Conservation (phyloP, 2,113 vertebrate species). For the Trichomycterus rosablanca region DNA sequence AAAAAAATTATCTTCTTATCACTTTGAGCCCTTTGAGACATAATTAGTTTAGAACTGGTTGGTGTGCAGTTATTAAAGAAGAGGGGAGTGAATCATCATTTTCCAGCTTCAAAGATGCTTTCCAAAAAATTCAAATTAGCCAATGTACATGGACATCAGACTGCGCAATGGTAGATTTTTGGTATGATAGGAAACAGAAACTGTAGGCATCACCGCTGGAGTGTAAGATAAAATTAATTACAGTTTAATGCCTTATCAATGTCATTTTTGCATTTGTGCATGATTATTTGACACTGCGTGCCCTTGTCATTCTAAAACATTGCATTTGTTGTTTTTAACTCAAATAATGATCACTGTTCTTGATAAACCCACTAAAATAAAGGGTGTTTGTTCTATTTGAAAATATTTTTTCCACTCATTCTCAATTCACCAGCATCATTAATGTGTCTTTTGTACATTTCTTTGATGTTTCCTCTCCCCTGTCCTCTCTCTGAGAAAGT, state of each 20-base stretch:
- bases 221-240: too few species aligned
- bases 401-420: too few species aligned
- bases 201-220: background rate
- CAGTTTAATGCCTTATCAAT: too few species aligned
- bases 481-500: background rate
- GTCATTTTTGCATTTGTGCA: too few species aligned
- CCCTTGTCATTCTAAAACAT: too few species aligned
- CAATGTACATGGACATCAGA: constrained; percentile 28
- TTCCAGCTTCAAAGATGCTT: background rate
- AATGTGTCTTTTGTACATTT: too few species aligned
- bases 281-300: too few species aligned
- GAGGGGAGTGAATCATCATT: background rate
- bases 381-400: too few species aligned
- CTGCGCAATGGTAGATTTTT: background rate
- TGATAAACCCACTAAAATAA: too few species aligned
- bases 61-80: constrained; percentile 1
- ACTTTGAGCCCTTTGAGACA: constrained; percentile 12
- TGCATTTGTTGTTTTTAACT: background rate
- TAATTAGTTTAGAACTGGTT: constrained; percentile 16
- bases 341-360: too few species aligned
- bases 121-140: constrained; percentile 12
- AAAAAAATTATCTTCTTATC: background rate
- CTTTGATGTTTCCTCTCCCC: background rate
- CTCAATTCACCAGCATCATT: too few species aligned
- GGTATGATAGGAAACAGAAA: background rate